Evolutionary conservation across 1,140 invertebrate genomes (phyloP).

Genomic region (Calliopsis andreniformis): DNA sequence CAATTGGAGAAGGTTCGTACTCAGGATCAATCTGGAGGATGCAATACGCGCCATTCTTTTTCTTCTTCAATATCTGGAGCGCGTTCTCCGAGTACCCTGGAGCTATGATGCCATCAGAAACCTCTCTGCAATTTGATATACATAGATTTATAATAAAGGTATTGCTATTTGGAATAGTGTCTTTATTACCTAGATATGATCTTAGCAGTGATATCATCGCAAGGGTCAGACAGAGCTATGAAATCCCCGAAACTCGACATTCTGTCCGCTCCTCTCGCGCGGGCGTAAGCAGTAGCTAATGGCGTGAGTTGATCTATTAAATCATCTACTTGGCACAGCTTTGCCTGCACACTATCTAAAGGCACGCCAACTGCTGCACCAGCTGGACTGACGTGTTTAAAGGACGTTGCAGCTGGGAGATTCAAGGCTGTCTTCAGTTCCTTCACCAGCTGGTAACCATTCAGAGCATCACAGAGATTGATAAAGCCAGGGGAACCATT

Average conservation of each 20-base stretch:
- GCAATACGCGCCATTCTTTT: constrained; percentile 97
- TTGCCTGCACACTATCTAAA: constrained; percentile 88
- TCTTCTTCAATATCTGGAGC: constrained; percentile 94
- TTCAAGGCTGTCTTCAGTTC: constrained; percentile 91
- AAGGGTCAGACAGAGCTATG: constrained; percentile 95
- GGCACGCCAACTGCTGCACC: constrained; percentile 95
- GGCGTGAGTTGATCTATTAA: constrained; percentile 89
- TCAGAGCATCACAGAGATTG: constrained; percentile 98
- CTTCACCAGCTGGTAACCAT: constrained; percentile 97
- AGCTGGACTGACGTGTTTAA: constrained; percentile 98
- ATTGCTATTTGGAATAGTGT: neutral
- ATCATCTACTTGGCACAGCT: constrained; percentile 97
- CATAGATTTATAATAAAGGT: constrained; percentile 1
- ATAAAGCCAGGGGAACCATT: constrained; percentile 99
- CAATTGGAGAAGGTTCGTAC: constrained; percentile 91
- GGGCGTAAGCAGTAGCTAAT: constrained; percentile 96
- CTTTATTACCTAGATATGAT: constrained; percentile 84
- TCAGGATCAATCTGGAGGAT: constrained; percentile 95
- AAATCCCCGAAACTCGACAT: constrained; percentile 99
- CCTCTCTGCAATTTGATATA: constrained; percentile 81
- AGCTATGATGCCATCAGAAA: constrained; percentile 98
- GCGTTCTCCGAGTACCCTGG: constrained; percentile 94
- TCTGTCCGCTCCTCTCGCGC: constrained; percentile 97
- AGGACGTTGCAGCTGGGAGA: constrained; percentile 96
- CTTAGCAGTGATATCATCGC: constrained; percentile 92